Base-by-base conservation (phyloP, 1,140 invertebrate genomes). In the Apis laboriosa region DNA sequence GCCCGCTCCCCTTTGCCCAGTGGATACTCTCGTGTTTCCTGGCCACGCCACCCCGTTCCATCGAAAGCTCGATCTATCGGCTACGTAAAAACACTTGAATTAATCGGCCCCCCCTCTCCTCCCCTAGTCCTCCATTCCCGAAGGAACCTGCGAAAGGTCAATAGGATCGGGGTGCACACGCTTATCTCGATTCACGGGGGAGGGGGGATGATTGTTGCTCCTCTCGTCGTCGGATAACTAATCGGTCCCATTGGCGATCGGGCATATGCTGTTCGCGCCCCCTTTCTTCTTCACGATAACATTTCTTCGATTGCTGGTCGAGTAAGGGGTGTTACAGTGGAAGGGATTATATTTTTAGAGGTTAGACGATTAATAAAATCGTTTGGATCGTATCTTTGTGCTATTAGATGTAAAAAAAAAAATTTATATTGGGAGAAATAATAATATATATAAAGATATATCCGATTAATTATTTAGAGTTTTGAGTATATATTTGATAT, bases 61-160 rank as follows among this genome's bases (percentile, higher is more conserved):
- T 58, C 34, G 13, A 13, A 12, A 1, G 67, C 63, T 60, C 77
- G 82, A 64, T 71, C 84, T 67, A 58, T 21, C n/a, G 66, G 78
- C 87, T 81, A 87, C 77, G 86, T 80, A 88, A 89, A 90, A 90
- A 90, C 88, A 90, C 88, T 90, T 88, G 88, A 89, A 90, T 90
- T 89, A 90, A 90, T 90, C 88, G 88, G 85, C 84, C 72, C 58
- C 61, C 34, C 3, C 34, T 2, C 34, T 24, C 24, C 24, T 24
- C 24, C 0, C 24, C 24, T n/a, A n/a, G n/a, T 24, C 34, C 34
- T 34, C 34, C 34, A 70, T 83, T 89, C 88, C 88, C 88, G 84
- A 71, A 82, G 88, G 88, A 89, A 90, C 88, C 88, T 90, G 88
- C 88, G 75, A 90, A 90, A 90, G 88, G 88, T 90, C 88, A 90